Conservation (phyloP, 1,140 invertebrate species). For the Spodoptera frugiperda region DNA sequence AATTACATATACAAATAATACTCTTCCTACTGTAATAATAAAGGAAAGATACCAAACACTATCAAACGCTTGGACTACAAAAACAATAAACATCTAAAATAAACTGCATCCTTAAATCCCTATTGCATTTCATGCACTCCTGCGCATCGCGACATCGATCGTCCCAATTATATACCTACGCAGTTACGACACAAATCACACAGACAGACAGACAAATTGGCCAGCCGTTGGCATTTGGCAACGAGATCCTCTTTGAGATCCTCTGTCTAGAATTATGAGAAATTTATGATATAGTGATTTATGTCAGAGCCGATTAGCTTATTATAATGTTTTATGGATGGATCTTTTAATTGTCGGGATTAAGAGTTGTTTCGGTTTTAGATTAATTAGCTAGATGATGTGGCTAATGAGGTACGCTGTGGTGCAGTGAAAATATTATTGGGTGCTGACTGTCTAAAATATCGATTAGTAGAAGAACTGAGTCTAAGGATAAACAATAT, state of each 20-base stretch:
- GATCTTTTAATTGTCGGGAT: slow-evolving; percentile 12
- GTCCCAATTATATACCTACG: slow-evolving; percentile 63
- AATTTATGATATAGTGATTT: slow-evolving; percentile 56
- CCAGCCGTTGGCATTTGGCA: slow-evolving; percentile 59
- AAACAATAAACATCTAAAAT: neutral
- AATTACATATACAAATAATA: no score
- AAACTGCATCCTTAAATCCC: neutral
- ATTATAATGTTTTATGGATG: slow-evolving; percentile 39
- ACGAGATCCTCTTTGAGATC: slow-evolving; percentile 22
- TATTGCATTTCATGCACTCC: slow-evolving; percentile 17
- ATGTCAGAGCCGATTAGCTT: slow-evolving; percentile 27
- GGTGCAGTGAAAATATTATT: no score
- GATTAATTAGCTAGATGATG: no score
- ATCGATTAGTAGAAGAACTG: no score
- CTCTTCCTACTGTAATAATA: no score
- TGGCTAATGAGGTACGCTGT: no score
- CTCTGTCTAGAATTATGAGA: slow-evolving; percentile 48
- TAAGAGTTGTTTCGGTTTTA: slow-evolving; percentile 2
- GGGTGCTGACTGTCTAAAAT: no score
- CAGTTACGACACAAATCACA: slow-evolving; percentile 57
- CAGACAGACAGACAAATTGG: slow-evolving; percentile 67
- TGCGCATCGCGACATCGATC: slow-evolving; percentile 53
- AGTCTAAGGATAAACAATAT: no score
- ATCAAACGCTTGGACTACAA: neutral
- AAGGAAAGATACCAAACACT: no score